A percentile compares a stretch with the other conserved stretches of the same genome.
phyloP scores from a whole-genome alignment of 1,140 invertebrate species.

The Bombyx mori region DNA sequence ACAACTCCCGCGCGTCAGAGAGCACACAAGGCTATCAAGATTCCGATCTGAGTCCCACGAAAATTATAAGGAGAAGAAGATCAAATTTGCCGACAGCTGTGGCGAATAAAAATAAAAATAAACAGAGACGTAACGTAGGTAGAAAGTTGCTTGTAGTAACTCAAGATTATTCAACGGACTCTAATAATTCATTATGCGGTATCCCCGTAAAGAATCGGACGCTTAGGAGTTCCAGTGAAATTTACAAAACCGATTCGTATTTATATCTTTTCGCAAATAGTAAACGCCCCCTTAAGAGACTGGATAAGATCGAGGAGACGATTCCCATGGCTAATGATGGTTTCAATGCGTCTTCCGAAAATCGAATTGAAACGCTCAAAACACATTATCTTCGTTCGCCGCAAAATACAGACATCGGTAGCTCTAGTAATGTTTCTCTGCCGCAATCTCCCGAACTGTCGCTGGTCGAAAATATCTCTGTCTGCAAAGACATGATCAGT shows the following conservation, averaged over 20 bases:
- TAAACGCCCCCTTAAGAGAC: conserved; percentile 8
- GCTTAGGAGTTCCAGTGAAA: conserved; percentile 30
- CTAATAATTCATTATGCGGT: conserved; percentile 23
- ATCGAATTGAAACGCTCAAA: neutral
- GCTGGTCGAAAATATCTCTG: conserved; percentile 53
- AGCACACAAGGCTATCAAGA: conserved; percentile 48
- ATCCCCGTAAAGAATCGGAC: conserved; percentile 14
- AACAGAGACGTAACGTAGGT: conserved; percentile 12
- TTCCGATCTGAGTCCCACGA: conserved; percentile 34
- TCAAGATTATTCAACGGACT: conserved; percentile 29
- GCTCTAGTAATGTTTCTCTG: conserved; percentile 44
- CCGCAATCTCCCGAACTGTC: conserved; percentile 55
- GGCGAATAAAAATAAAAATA: conserved; percentile 11
- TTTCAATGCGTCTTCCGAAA: neutral
- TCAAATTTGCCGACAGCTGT: neutral
- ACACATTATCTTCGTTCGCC: neutral
- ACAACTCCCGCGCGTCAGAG: conserved; percentile 21
- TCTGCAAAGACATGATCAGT: conserved; percentile 33
- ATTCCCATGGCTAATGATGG: conserved; percentile 6
- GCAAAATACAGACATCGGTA: conserved; percentile 14
- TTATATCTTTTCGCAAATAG: conserved; percentile 32
- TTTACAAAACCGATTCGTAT: conserved; percentile 53
- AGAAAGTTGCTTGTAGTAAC: conserved; percentile 18
- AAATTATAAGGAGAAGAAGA: conserved; percentile 25
- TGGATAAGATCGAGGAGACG: conserved; percentile 39